These are phyloP conservation scores for Chaetophractus vellerosus DNA, from an alignment of 2,797 vertebrate genomes.

Conservation along the genomic window DNA sequence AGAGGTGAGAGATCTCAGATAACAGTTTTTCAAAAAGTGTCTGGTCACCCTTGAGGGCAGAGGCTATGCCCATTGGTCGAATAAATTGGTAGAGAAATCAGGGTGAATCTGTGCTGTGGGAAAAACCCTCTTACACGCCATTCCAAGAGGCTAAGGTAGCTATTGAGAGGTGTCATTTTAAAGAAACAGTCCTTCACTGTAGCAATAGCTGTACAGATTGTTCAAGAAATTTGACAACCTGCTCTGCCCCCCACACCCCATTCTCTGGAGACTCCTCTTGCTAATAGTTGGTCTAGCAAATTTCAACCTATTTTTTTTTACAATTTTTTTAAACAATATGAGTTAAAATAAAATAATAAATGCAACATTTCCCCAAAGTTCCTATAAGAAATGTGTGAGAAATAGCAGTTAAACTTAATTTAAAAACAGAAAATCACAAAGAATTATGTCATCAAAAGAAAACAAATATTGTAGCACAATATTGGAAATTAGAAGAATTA, in stretches of 20 bases:
- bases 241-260: too few species aligned
- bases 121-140: neutral
- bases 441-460: neutral
- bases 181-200: neutral
- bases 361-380: neutral
- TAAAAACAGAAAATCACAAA: neutral
- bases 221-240: neutral
- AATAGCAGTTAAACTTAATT: neutral
- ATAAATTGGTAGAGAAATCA: too few species aligned
- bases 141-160: neutral
- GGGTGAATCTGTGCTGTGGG: too few species aligned
- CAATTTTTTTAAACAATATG: neutral
- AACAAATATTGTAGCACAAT: neutral
- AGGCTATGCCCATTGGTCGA: neutral
- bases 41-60: neutral
- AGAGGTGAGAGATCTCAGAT: neutral
- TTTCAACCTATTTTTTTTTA: neutral
- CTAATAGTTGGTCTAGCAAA: neutral
- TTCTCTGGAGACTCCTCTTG: neutral
- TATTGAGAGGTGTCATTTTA: neutral
- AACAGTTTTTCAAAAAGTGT: neutral
- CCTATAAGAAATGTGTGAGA: neutral
- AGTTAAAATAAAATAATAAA: neutral
- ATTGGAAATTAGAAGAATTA: neutral
- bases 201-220: neutral